phyloP scores from a whole-genome alignment of 2,888 invertebrate genomes.

The Cephus spinipes region DNA sequence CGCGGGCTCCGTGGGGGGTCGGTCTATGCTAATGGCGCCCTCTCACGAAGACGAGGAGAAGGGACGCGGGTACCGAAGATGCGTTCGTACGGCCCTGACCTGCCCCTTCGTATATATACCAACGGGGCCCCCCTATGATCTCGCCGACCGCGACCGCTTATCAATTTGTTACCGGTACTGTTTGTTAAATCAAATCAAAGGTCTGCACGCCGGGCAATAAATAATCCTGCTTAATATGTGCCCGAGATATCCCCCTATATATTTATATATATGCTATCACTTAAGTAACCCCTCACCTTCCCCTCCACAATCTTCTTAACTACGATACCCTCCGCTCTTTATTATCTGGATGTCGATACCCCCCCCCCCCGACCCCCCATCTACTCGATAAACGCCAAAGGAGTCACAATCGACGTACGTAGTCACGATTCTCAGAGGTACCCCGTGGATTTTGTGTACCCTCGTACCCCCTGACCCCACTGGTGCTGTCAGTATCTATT shows the following conservation, averaged over 20 bases:
- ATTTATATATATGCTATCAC: background rate
- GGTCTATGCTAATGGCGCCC: slow-evolving; percentile 64
- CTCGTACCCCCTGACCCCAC: too few species aligned
- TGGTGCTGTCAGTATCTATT: background rate
- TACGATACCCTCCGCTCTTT: slow-evolving; percentile 48
- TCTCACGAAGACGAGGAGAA: slow-evolving; percentile 55
- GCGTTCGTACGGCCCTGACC: slow-evolving; percentile 57
- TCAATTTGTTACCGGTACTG: slow-evolving; percentile 65
- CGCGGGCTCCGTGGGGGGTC: slow-evolving; percentile 61
- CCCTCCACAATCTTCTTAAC: slow-evolving; percentile 24
- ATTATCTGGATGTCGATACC: slow-evolving; percentile 34
- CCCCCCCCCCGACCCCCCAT: too few species aligned
- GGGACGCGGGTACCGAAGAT: slow-evolving; percentile 9
- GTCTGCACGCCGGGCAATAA: slow-evolving; percentile 51
- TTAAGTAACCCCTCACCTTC: background rate
- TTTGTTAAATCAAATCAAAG: slow-evolving; percentile 62
- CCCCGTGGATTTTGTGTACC: too few species aligned
- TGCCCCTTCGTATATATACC: slow-evolving; percentile 29
- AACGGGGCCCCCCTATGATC: slow-evolving; percentile 49
- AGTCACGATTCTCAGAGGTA: too few species aligned
- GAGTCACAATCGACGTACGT: too few species aligned
- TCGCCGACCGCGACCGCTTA: slow-evolving; percentile 63
- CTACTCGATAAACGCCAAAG: too few species aligned
- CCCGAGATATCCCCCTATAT: slow-evolving; percentile 28
- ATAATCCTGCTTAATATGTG: slow-evolving; percentile 64